Percentiles rank a stretch among this genome's conserved stretches.
These are phyloP conservation scores for Spodoptera frugiperda DNA, from an alignment of 1,140 invertebrate species.

Conservation along the genomic window DNA sequence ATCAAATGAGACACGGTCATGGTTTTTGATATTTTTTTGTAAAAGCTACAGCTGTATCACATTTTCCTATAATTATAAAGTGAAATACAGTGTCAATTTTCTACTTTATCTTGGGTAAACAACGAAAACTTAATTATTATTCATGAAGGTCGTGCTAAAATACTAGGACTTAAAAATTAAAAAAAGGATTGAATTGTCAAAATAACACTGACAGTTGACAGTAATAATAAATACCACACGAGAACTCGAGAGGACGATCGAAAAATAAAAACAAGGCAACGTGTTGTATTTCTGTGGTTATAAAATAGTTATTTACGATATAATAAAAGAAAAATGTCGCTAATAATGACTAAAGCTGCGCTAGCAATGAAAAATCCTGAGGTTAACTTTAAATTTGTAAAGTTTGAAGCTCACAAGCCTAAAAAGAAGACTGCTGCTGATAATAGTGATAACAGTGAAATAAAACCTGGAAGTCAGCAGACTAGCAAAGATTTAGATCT, in stretches of 20 bases:
- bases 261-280: conserved; percentile 15
- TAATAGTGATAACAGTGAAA: conserved; percentile 54
- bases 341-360: conserved; percentile 86
- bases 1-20: too few species aligned
- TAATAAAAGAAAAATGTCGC: conserved; percentile 63
- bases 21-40: too few species aligned
- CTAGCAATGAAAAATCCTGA: conserved; percentile 78
- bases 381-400: conserved; percentile 82
- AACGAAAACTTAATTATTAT: too few species aligned
- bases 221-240: neutral
- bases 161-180: neutral
- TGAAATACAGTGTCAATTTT: too few species aligned
- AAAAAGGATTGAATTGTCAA: neutral
- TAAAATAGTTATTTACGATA: neutral
- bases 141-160: neutral
- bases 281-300: neutral
- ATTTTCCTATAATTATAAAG: too few species aligned
- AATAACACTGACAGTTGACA: neutral
- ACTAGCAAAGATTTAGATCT: conserved; percentile 85
- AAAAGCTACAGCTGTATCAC: too few species aligned
- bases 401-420: conserved; percentile 85
- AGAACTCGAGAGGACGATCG: too few species aligned
- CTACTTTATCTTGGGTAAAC: too few species aligned
- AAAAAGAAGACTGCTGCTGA: conserved; percentile 72
- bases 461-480: conserved; percentile 42